Evolutionary conservation across 2,113 vertebrate genomes (phyloP).

Genomic region (Xenopus laevis): DNA sequence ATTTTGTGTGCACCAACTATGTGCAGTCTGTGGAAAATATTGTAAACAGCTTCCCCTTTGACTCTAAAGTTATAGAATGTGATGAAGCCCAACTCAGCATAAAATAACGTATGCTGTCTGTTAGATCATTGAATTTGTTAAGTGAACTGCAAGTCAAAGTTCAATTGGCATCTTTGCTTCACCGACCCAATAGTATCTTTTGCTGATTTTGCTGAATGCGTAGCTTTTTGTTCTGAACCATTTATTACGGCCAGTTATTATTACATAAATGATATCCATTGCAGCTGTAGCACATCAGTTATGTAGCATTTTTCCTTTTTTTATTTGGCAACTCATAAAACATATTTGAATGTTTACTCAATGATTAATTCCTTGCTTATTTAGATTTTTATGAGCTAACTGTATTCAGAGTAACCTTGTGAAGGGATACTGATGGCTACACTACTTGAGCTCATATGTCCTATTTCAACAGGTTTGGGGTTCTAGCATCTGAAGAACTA

Average conservation of each 20-base stretch:
- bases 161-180: constrained; percentile 55
- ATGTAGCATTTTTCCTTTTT: too few species aligned
- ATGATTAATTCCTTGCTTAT: too few species aligned
- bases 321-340: not conserved
- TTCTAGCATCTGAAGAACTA: too few species aligned
- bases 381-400: too few species aligned
- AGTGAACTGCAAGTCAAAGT: constrained; percentile 58
- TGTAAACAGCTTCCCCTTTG: constrained; percentile 22
- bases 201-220: constrained; percentile 46
- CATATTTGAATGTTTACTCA: not conserved
- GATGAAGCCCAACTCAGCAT: constrained; percentile 63
- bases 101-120: constrained; percentile 59
- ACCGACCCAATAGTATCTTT: constrained; percentile 50
- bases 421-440: too few species aligned
- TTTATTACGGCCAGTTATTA: constrained; percentile 31
- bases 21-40: constrained; percentile 39
- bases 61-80: constrained; percentile 22
- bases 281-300: not conserved
- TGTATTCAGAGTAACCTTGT: too few species aligned
- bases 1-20: constrained; percentile 30
- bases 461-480: too few species aligned
- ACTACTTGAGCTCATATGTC: too few species aligned
- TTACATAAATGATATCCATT: not conserved
- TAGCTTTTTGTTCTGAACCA: constrained; percentile 38
- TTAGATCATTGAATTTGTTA: constrained; percentile 62